Percentiles rank a stretch among this genome's conserved stretches.
These are phyloP conservation scores for Actinia equina DNA, from an alignment of 64 coral and sea anemone genomes.

Conservation along the genomic window DNA sequence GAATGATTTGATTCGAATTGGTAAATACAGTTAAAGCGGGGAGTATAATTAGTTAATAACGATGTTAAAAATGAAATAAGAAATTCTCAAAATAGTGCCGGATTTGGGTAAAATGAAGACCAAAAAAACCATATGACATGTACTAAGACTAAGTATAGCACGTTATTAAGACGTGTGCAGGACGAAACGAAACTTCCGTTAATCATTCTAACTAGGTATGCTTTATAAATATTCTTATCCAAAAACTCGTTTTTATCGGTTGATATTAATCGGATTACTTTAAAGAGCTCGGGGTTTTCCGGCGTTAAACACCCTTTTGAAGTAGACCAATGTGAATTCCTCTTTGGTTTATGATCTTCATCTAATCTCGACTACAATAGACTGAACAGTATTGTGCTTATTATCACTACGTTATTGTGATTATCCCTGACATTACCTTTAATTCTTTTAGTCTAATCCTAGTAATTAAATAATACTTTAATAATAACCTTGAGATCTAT, in stretches of 20 bases:
- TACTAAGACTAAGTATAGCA: no score
- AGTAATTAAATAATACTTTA: no score
- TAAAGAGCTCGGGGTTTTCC: background rate
- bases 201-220: no score
- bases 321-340: background rate
- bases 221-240: background rate
- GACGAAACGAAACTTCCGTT: no score
- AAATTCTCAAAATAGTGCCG: no score
- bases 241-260: background rate
- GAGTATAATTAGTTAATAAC: background rate
- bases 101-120: background rate
- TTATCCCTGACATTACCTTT: no score
- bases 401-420: no score
- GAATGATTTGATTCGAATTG: background rate
- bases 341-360: background rate
- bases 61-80: no score
- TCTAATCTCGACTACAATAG: background rate
- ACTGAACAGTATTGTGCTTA: background rate
- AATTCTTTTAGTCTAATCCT: no score
- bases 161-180: no score
- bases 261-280: background rate
- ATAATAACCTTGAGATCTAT: no score
- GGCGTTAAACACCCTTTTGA: background rate
- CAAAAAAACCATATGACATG: background rate
- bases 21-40: background rate